A percentile compares a stretch with the other conserved stretches of the same genome.
These are phyloP conservation scores for Molossus alvarezi DNA, from an alignment of 2,797 vertebrate species.

Conservation along the genomic window DNA sequence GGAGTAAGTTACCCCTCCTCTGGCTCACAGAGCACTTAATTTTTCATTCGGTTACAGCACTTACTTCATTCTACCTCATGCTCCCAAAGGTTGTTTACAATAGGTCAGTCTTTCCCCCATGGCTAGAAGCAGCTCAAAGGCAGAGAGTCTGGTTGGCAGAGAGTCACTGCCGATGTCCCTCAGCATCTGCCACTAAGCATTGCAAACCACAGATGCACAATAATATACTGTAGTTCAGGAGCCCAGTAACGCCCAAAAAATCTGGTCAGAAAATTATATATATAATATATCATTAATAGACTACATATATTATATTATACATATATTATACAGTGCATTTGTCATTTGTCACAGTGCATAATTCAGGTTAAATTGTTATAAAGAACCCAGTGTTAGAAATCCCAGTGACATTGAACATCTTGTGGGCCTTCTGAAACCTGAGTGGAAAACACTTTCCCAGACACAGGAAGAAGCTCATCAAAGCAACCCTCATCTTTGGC, in stretches of 20 bases:
- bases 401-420: neutral
- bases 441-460: slow-evolving; percentile 32
- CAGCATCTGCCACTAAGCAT: neutral
- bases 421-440: neutral
- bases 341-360: neutral
- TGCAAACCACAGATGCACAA: neutral
- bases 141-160: neutral
- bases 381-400: slow-evolving; percentile 35
- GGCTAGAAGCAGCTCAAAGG: slow-evolving; percentile 20
- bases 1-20: neutral
- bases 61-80: slow-evolving; percentile 51
- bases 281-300: neutral
- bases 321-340: neutral
- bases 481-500: slow-evolving; percentile 49
- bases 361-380: neutral
- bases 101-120: slow-evolving; percentile 7
- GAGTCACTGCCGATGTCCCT: neutral
- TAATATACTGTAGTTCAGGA: neutral
- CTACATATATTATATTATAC: neutral
- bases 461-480: slow-evolving; percentile 53
- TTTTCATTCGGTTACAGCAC: slow-evolving; percentile 30
- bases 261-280: neutral
- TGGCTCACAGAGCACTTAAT: slow-evolving; percentile 4
- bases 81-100: slow-evolving; percentile 67
- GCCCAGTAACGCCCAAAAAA: neutral